These are phyloP conservation scores for Hofmannophila pseudospretella DNA, from an alignment of 2,888 invertebrate genomes.

Conservation along the genomic window DNA sequence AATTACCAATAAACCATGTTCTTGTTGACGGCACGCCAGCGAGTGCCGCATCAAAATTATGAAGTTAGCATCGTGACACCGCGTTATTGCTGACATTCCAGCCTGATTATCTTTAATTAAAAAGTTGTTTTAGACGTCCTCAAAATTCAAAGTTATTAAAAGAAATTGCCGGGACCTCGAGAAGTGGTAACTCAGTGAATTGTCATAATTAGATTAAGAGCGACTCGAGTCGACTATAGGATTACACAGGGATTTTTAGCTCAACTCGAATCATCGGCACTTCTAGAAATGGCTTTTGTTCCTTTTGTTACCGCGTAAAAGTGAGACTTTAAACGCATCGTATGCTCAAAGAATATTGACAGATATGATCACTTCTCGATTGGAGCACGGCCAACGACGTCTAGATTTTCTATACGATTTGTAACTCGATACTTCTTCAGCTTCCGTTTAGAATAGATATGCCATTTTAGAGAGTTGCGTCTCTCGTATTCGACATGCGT, in stretches of 20 bases:
- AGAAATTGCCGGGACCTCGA: constrained; percentile 58
- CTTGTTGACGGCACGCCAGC: constrained; percentile 48
- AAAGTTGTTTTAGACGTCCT: constrained; percentile 64
- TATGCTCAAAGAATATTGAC: constrained; percentile 72
- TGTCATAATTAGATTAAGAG: constrained; percentile 64
- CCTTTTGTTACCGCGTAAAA: constrained; percentile 31
- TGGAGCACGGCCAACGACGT: constrained; percentile 70
- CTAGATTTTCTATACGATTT: constrained; percentile 71
- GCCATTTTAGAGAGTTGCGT: constrained; percentile 63
- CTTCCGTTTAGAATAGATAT: constrained; percentile 72
- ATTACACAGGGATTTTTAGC: constrained; percentile 34
- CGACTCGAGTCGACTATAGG: constrained; percentile 35
- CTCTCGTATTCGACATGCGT: constrained; percentile 59
- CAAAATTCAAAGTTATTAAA: constrained; percentile 64
- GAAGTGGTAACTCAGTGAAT: constrained; percentile 61
- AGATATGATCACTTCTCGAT: constrained; percentile 75
- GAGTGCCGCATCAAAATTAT: constrained; percentile 52
- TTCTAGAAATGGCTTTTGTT: constrained; percentile 22
- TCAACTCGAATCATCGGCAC: constrained; percentile 17
- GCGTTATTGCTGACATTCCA: constrained; percentile 62
- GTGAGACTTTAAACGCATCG: constrained; percentile 56
- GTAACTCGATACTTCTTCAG: constrained; percentile 63
- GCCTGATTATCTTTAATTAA: constrained; percentile 71
- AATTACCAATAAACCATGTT: constrained; percentile 69
- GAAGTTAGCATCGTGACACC: constrained; percentile 57